Base-by-base conservation (phyloP, 1,140 invertebrate genomes). In the Microplitis demolitor region DNA sequence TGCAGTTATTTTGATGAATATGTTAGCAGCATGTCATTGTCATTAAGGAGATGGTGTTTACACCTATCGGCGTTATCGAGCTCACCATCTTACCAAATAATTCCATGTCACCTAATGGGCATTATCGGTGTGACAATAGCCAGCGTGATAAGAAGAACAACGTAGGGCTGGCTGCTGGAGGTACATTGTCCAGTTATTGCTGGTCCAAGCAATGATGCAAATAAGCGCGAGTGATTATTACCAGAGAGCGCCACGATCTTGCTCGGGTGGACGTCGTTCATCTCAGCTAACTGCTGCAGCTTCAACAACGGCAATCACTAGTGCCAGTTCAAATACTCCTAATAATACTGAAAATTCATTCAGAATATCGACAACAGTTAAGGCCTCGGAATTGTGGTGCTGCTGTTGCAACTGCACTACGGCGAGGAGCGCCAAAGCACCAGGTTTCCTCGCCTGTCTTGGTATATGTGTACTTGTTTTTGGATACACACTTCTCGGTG, bases 401-500 rank as follows among this genome's bases (percentile, higher is more conserved):
- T 85, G 83, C 63, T 85, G 81, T 66, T 84, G 84, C 74, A 84
- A 81, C 56, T 85, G 80, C 73, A 83, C 79, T 75, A 83, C 80
- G n/a, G 77, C 82, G 4, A 83, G 81, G 6, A 80, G 77, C 6
- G 77, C 74, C 80, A 88, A 82, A 86, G 89, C 82, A 79, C 88
- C 78, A 74, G 87, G 78, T 80, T 85, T 79, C 73, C 84, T 79
- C 82, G 89, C 78, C 13, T 81, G 80, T 66, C 84, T 91, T 3
- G 96, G 95, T 37, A 91, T 97, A 33, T 95, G 95, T 81, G 90
- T 92, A 70, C 90, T 97, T 63, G 95, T 98, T 1, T 88, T 98
- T 37, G 92, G 92, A 2, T 98, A 98, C 87, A 96, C 95, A 37
- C 88, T 97, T 0, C 90, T 97, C 53, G 97, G 97, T 8, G 97